Base-by-base conservation (phyloP, 2,888 invertebrate species). In the Carpatolechia fugitivella region DNA sequence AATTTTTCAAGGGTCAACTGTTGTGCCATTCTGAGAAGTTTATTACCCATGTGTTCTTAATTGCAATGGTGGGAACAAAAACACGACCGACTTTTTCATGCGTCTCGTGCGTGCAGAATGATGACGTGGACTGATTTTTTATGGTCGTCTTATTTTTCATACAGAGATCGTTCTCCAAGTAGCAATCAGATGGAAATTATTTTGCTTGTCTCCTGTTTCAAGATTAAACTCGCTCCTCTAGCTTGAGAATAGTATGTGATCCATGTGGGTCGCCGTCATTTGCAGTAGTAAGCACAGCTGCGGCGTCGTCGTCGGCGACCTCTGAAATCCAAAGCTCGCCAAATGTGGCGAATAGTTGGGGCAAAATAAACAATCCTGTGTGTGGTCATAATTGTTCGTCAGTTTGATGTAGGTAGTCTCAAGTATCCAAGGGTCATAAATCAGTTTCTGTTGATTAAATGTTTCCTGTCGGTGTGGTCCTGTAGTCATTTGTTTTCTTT, bases 281-380 rank as follows among this genome's bases (percentile, higher is more conserved):
- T 7, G 16, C 18, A 16, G 44, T 55, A 54, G 24, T 57, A 58
- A 52, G 55, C 36, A 18, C 18, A 20, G 30, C 44, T 24, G 3
- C 6, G 3, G 6, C 6, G 24, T 3, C 24, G 24, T 24, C 24
- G 57, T 57, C 64, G 62, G 64, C 53, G 33, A 55, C 59, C 59
- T 67, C 52, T 69, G 69, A 61, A 70, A 70, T 53, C 24, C 53
- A 59, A 68, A 55, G 55, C 58, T 51, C 41, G 57, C 64, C 66
- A 66, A 75, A 72, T 70, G 70, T 63, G 57, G 64, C 64, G 59
- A 60, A 41, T n/a, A 55, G 60, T 68, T 67, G 56, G 59, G 59
- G 57, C 64, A 67, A 71, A 69, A 71, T 66, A 74, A 74, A 76
- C 70, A 72, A 56, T 47, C 11, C 31, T 56, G 61, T 68, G 69